Evolutionary conservation across 2,797 vertebrate species (phyloP), one percentile per base, ranked within the genome.

Genomic region (Acanthurus leucopareius): DNA sequence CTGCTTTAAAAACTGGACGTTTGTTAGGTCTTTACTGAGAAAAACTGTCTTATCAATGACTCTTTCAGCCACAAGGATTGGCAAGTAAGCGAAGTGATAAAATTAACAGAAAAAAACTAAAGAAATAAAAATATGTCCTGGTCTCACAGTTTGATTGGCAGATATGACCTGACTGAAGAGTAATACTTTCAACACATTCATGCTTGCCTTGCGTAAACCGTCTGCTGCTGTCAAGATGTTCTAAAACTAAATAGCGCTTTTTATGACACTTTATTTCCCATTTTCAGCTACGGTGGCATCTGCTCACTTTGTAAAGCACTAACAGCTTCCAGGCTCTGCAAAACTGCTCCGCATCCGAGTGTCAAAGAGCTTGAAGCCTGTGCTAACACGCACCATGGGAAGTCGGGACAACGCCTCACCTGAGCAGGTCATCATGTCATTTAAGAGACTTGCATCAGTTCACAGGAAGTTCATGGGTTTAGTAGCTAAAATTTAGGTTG

Each of bases 181-280:
- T 22, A 4, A 25, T 25, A 35, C 61, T 65, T 73, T 45, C 42
- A 60, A 13, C 22, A 47, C 52, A 54, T 65, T 58, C 61, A 47
- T 51, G 72, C 59, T 28, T 51, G 49, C 65, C 75, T 40, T 40
- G 62, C 60, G 56, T 76, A 15, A 51, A 19, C 16, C 4, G 7
- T 58, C 16, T 49, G 49, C 25, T 66, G 75, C 68, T 76, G 63
- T 70, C 64, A 73, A 53, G 32, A 64, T 54, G 70, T 51, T 75
- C 22, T 49, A 20, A 69, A 69, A 28, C 22, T 44, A 56, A 72
- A 54, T 19, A 17, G 15, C 3, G 20, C 28, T 74, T 62, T 57
- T 73, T 9, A 70, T 40, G 32, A 69, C 63, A 52, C 48, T 54
- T 67, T 47, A 57, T 70, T 73, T 70, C 45, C 11, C n/a, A 3